These are phyloP conservation scores for Tamandua tetradactyla DNA, from an alignment of 2,797 vertebrate species.

Conservation along the genomic window DNA sequence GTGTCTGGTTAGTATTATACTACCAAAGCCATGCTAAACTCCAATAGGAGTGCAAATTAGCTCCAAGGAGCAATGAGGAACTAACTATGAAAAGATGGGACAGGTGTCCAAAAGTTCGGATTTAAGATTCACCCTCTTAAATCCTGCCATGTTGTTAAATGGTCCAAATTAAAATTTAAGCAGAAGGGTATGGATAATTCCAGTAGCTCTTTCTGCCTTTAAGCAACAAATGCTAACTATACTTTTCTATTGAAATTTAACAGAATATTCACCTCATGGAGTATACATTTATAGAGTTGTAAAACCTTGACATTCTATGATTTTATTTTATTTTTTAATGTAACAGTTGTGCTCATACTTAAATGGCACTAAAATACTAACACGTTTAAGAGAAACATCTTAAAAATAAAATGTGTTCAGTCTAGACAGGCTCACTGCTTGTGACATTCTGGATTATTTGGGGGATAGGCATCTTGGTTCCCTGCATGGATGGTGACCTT, in stretches of 20 bases:
- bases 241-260: slow-evolving; percentile 30
- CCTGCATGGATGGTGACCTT: neutral
- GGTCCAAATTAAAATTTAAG: slow-evolving; percentile 58
- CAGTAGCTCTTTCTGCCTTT: neutral
- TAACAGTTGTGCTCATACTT: slow-evolving; percentile 1
- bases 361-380: slow-evolving; percentile 59
- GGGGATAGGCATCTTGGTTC: neutral
- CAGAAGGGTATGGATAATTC: neutral
- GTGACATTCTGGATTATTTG: slow-evolving; percentile 19
- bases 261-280: neutral
- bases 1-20: neutral
- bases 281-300: slow-evolving; percentile 25
- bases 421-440: slow-evolving; percentile 14
- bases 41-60: neutral
- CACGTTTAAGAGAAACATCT: slow-evolving; percentile 51
- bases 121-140: slow-evolving; percentile 36
- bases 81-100: neutral
- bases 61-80: neutral
- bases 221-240: neutral
- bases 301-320: neutral
- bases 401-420: slow-evolving; percentile 56
- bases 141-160: neutral
- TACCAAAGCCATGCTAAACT: neutral
- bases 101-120: neutral
- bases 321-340: slow-evolving; percentile 38